A percentile compares a stretch with the other conserved stretches of the same genome.
These are phyloP conservation scores for Dunckerocampus dactyliophorus DNA, from an alignment of 2,113 vertebrate genomes.

Conservation along the genomic window DNA sequence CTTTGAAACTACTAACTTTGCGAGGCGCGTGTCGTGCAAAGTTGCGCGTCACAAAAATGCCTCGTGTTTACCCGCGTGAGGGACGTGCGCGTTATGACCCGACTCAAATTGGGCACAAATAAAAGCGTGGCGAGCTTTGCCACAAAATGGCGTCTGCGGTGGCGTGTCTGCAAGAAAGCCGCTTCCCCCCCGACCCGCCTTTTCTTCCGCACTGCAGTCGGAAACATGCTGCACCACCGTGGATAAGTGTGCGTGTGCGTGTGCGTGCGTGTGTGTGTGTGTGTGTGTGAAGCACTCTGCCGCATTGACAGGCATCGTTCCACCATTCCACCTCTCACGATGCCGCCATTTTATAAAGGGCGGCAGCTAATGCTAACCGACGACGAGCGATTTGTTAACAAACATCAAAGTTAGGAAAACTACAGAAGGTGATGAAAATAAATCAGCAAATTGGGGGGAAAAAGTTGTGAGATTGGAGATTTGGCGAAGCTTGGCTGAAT, in stretches of 20 bases:
- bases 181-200: background rate
- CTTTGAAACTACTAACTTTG: no score
- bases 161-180: constrained; percentile 39
- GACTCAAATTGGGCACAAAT: constrained; percentile 25
- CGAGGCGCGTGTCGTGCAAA: background rate
- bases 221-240: constrained; percentile 37
- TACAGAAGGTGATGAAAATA: background rate
- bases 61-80: constrained; percentile 38
- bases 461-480: constrained; percentile 8
- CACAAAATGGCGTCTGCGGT: constrained; percentile 64
- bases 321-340: constrained; percentile 51
- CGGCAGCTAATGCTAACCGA: constrained; percentile 39
- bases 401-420: background rate
- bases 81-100: constrained; percentile 46
- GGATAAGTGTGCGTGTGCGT: constrained; percentile 22
- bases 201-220: constrained; percentile 55
- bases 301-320: constrained; percentile 60
- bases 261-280: background rate
- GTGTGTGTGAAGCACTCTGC: constrained; percentile 36
- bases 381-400: constrained; percentile 8
- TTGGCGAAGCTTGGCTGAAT: constrained; percentile 1
- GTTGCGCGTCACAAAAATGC: constrained; percentile 24
- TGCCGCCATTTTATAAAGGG: constrained; percentile 64
- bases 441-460: constrained; percentile 4
- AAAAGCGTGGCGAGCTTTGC: constrained; percentile 19